These are phyloP conservation scores for Carduelis carduelis DNA, from an alignment of 2,797 vertebrate species.

Conservation along the genomic window DNA sequence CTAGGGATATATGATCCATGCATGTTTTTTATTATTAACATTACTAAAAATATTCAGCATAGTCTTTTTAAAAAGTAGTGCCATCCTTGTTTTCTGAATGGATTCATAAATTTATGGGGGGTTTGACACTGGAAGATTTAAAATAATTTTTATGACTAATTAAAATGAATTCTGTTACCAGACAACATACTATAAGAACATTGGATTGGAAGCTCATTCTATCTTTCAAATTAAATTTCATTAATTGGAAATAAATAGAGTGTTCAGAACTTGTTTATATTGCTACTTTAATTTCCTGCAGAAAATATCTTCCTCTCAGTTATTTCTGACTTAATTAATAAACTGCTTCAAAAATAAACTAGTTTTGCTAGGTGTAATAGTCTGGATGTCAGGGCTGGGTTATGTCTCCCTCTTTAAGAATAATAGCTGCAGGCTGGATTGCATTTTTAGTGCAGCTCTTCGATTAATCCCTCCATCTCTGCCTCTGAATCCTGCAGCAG, in stretches of 20 bases:
- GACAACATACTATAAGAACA: neutral
- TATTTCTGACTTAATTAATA: conserved; percentile 31
- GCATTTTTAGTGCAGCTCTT: neutral
- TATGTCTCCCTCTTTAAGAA: neutral
- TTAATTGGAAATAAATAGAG: conserved; percentile 38
- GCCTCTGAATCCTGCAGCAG: neutral
- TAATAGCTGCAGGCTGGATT: neutral
- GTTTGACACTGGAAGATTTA: neutral
- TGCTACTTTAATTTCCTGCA: conserved; percentile 16
- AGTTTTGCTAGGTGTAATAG: neutral
- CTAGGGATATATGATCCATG: neutral
- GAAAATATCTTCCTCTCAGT: neutral
- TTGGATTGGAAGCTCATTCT: neutral
- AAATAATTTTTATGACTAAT: neutral
- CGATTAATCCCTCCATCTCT: neutral
- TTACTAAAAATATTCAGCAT: neutral
- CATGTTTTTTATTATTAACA: neutral
- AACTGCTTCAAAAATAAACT: neutral
- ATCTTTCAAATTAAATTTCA: conserved; percentile 20
- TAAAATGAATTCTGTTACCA: neutral
- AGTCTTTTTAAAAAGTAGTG: neutral
- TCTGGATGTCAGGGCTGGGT: neutral
- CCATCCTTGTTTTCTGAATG: neutral
- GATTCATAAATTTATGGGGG: neutral
- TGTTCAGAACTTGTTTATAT: conserved; percentile 10